A percentile compares a stretch with the other conserved stretches of the same genome.
These are phyloP conservation scores for Polymixis flavicincta DNA, from an alignment of 2,888 invertebrate species.

Conservation along the genomic window DNA sequence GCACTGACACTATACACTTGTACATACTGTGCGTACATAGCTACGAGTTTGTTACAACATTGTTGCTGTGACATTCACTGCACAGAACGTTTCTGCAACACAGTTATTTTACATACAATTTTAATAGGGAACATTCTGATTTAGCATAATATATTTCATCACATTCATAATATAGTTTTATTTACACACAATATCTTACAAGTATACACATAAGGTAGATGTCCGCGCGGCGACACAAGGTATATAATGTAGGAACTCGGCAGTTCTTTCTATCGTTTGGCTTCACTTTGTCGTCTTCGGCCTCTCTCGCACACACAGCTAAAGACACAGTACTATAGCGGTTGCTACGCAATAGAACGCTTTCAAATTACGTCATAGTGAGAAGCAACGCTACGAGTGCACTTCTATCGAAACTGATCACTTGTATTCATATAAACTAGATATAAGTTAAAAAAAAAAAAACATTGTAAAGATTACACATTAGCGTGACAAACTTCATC, in stretches of 20 bases:
- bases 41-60: background rate
- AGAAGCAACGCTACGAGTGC: slow-evolving; percentile 29
- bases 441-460: slow-evolving; percentile 25
- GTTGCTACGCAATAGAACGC: slow-evolving; percentile 20
- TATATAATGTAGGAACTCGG: slow-evolving; percentile 65
- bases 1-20: slow-evolving; percentile 20
- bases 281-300: slow-evolving; percentile 53
- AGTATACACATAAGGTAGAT: slow-evolving; percentile 25
- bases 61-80: slow-evolving; percentile 37
- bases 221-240: slow-evolving; percentile 38
- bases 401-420: slow-evolving; percentile 59
- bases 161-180: slow-evolving; percentile 15
- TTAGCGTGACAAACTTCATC: slow-evolving; percentile 17
- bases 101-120: slow-evolving; percentile 15
- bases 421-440: slow-evolving; percentile 24
- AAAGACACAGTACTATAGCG: slow-evolving; percentile 41
- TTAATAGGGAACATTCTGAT: slow-evolving; percentile 15
- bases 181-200: slow-evolving; percentile 38
- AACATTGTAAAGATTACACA: slow-evolving; percentile 23
- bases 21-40: slow-evolving; percentile 13
- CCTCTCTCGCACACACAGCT: slow-evolving; percentile 52
- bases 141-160: slow-evolving; percentile 11
- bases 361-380: slow-evolving; percentile 17
- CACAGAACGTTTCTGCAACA: slow-evolving; percentile 35
- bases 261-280: slow-evolving; percentile 63